Percentiles rank a stretch among this genome's conserved stretches.
phyloP scores from a whole-genome alignment of 2,797 vertebrate genomes.

The Pelochelys cantorii region DNA sequence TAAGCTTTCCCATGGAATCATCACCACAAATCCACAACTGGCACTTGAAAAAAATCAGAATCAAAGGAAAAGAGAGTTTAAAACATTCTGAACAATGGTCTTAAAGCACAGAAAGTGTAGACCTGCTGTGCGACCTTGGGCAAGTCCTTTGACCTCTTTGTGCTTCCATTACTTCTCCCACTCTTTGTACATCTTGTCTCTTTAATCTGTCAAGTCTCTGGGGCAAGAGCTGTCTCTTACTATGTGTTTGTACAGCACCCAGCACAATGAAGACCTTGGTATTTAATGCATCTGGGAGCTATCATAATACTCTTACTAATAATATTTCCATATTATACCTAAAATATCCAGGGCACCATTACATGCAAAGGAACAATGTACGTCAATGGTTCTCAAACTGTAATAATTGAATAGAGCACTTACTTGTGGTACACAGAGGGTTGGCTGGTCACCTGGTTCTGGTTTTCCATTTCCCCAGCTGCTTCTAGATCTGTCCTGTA shows the following conservation, averaged over 20 bases:
- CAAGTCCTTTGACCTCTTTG: constrained; percentile 19
- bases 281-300: neutral
- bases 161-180: neutral
- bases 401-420: neutral
- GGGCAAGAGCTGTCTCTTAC: neutral
- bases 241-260: neutral
- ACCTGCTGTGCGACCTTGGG: neutral
- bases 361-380: constrained; percentile 9
- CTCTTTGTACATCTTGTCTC: constrained; percentile 5
- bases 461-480: constrained; percentile 4
- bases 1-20: neutral
- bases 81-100: neutral
- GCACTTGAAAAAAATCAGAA: neutral
- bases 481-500: neutral
- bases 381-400: neutral
- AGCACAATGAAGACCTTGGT: neutral
- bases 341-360: constrained; percentile 25
- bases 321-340: neutral
- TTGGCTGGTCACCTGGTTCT: neutral
- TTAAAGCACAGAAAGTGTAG: neutral
- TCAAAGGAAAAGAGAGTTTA: neutral
- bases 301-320: neutral
- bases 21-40: neutral
- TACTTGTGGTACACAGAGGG: neutral
- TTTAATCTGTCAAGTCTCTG: neutral